Evolutionary conservation across 1,140 invertebrate genomes (phyloP).

Genomic region (Coboldia fuscipes): DNA sequence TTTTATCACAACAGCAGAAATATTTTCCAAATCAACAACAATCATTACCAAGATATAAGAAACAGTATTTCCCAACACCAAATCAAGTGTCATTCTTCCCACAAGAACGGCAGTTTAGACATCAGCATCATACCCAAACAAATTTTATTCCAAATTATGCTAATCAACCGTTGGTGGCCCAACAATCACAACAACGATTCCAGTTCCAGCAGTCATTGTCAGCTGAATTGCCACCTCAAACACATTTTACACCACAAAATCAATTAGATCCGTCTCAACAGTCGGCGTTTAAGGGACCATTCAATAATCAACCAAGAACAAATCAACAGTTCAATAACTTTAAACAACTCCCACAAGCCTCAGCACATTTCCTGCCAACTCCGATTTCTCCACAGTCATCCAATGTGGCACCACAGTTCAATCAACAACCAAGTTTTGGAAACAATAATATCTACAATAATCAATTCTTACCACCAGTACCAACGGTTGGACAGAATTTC

Average conservation of each 20-base stretch:
- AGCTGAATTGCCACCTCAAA: too few relatives aligned
- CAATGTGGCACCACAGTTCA: background rate
- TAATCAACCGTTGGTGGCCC: slow-evolving; percentile 9
- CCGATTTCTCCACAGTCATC: background rate
- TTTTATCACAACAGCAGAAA: background rate
- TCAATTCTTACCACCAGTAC: slow-evolving; percentile 9
- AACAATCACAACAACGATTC: slow-evolving; percentile 8
- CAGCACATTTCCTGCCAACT: background rate
- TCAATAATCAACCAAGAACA: too few relatives aligned
- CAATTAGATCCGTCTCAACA: background rate
- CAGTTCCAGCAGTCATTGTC: too few relatives aligned
- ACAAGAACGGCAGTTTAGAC: slow-evolving; percentile 1
- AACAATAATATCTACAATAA: slow-evolving; percentile 9
- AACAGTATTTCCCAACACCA: slow-evolving; percentile 1
- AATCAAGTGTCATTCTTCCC: slow-evolving; percentile 2
- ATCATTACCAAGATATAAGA: background rate
- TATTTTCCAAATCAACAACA: slow-evolving; percentile 4
- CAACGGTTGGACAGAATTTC: slow-evolving; percentile 6
- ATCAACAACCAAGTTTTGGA: background rate
- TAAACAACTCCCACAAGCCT: background rate
- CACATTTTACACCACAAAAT: background rate
- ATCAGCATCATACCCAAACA: slow-evolving; percentile 20
- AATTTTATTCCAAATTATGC: slow-evolving; percentile 14
- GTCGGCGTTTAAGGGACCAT: too few relatives aligned
- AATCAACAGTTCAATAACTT: too few relatives aligned